Percentiles rank a stretch among this genome's conserved stretches.
These are phyloP conservation scores for Rhegmatorhina hoffmannsi DNA, from an alignment of 2,113 vertebrate species.

Conservation along the genomic window DNA sequence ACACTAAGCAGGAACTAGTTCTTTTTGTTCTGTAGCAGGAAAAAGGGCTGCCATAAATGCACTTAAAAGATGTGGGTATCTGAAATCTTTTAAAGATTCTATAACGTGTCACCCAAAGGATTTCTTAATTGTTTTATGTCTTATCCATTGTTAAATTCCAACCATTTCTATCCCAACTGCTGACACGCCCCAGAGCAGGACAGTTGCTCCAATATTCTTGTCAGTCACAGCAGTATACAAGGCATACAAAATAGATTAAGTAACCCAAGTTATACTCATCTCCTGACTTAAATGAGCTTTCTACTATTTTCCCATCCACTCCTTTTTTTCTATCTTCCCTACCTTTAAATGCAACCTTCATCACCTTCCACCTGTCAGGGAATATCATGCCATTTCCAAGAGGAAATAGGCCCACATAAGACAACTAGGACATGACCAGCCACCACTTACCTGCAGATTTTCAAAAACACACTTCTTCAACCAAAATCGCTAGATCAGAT, in stretches of 20 bases:
- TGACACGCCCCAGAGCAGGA: slow-evolving; percentile 44
- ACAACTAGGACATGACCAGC: background rate
- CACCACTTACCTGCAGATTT: background rate
- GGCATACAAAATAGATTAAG: slow-evolving; percentile 2
- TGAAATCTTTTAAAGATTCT: slow-evolving; percentile 57
- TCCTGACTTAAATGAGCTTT: background rate
- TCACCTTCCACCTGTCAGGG: background rate
- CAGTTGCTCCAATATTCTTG: slow-evolving; percentile 21
- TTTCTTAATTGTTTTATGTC: slow-evolving; percentile 36
- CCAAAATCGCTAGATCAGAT: background rate
- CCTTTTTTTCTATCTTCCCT: background rate
- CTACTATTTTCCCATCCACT: background rate
- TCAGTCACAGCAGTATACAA: background rate
- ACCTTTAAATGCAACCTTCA: background rate
- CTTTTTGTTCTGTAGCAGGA: background rate
- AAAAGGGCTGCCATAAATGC: background rate
- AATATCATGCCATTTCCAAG: background rate
- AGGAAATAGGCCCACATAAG: background rate
- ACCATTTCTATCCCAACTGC: slow-evolving; percentile 19
- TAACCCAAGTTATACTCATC: background rate
- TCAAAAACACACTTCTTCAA: background rate
- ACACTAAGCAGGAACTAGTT: background rate
- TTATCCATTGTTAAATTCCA: slow-evolving; percentile 41
- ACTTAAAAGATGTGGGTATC: background rate
- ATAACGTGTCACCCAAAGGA: slow-evolving; percentile 32